These are phyloP conservation scores for Luidia sarsii DNA, from an alignment of 53 echinoderm and acorn worm species.

Conservation along the genomic window DNA sequence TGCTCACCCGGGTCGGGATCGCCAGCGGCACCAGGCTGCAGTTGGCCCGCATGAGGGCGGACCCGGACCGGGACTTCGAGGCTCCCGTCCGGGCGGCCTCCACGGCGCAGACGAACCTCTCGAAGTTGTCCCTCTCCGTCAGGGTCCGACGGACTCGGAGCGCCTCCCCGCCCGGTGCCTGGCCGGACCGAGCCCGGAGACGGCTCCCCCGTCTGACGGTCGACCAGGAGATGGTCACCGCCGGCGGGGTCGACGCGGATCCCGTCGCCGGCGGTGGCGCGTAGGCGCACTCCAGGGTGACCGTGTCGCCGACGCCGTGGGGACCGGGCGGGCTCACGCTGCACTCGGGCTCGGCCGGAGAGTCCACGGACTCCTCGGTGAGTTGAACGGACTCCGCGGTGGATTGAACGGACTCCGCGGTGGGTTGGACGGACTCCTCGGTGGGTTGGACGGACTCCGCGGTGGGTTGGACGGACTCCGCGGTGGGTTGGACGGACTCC, in stretches of 20 bases:
- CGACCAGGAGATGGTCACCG: neutral
- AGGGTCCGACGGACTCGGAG: neutral
- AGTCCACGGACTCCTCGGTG: neutral
- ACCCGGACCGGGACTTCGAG: too few relatives aligned
- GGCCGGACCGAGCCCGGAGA: neutral
- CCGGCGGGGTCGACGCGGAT: neutral
- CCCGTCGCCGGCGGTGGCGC: neutral
- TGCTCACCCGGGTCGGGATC: constrained; percentile 21
- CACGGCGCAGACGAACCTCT: neutral
- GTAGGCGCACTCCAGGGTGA: constrained; percentile 17
- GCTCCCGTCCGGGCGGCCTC: too few relatives aligned
- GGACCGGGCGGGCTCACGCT: constrained; percentile 1
- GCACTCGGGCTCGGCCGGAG: neutral
- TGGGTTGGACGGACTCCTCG: too few relatives aligned
- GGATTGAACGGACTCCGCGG: too few relatives aligned
- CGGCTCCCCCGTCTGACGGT: neutral
- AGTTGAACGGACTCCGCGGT: too few relatives aligned
- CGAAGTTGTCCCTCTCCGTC: constrained; percentile 12
- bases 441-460: too few relatives aligned
- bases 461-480: too few relatives aligned
- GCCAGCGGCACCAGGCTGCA: constrained; percentile 16
- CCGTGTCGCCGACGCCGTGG: constrained; percentile 14
- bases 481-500: too few relatives aligned
- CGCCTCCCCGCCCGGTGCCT: neutral
- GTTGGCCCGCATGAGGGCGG: neutral